Percentiles rank a stretch among this genome's conserved stretches.
These are phyloP conservation scores for Columba guinea DNA, from an alignment of 2,797 vertebrate species.

Conservation along the genomic window DNA sequence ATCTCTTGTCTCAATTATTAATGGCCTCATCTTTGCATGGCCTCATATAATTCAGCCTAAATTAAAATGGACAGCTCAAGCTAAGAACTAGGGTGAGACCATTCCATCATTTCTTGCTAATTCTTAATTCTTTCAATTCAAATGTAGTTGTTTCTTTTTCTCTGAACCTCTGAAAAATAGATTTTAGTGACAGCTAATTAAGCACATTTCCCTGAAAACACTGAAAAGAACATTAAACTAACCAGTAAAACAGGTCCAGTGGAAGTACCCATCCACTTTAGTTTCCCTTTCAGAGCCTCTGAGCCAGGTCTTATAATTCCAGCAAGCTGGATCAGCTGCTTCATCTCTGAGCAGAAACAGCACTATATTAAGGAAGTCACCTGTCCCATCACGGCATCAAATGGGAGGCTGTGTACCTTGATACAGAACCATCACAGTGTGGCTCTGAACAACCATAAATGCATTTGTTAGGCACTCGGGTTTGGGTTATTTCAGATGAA, in stretches of 20 bases:
- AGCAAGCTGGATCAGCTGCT: not conserved
- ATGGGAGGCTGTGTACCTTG: not conserved
- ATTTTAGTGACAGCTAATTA: not conserved
- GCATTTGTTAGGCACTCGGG: not conserved
- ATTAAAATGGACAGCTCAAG: not conserved
- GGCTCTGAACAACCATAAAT: not conserved
- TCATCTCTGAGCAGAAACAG: not conserved
- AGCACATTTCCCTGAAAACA: not conserved
- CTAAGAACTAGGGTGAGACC: not conserved
- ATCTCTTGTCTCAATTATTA: not conserved
- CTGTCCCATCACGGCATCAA: not conserved
- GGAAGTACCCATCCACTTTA: not conserved
- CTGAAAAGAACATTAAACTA: not conserved
- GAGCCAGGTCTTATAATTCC: not conserved
- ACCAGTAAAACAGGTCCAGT: not conserved
- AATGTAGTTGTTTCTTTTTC: not conserved
- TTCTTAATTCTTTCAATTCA: not conserved
- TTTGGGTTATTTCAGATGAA: not conserved
- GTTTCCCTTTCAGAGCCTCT: not conserved
- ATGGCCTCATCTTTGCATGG: not conserved
- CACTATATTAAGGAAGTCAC: not conserved
- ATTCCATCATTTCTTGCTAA: not conserved
- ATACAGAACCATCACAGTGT: not conserved
- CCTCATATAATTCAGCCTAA: slow-evolving; percentile 34
- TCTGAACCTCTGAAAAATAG: not conserved